Conservation (phyloP, 2,113 vertebrate genomes). For the Ifrita kowaldi region DNA sequence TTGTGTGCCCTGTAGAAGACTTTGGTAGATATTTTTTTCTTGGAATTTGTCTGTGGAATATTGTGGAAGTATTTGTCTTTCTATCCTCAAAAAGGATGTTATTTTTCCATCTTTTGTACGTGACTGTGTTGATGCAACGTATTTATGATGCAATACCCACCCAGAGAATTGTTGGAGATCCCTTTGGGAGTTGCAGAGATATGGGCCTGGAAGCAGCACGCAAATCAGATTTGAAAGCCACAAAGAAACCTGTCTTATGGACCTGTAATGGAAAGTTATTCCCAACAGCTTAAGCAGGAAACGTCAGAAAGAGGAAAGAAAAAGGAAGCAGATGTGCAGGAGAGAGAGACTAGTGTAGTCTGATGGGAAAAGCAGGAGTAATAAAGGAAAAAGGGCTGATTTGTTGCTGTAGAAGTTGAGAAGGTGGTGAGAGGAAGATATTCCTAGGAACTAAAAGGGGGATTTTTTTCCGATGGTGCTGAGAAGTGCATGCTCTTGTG, state of each 20-base stretch:
- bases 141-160: neutral
- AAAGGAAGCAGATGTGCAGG: neutral
- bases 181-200: neutral
- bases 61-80: neutral
- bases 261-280: neutral
- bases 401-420: neutral
- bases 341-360: neutral
- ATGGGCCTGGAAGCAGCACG: neutral
- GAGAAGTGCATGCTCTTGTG: neutral
- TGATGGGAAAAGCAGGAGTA: neutral
- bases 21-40: neutral
- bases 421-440: neutral
- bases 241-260: neutral
- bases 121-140: neutral
- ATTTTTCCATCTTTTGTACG: neutral
- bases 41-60: neutral
- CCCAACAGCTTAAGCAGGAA: neutral
- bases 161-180: neutral
- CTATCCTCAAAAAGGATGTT: neutral
- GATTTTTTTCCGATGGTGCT: neutral
- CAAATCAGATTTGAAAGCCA: neutral
- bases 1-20: neutral
- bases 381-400: neutral
- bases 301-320: neutral
- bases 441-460: neutral